Conservation (phyloP, 2,113 vertebrate genomes). For the Cricetomys ansorgei region DNA sequence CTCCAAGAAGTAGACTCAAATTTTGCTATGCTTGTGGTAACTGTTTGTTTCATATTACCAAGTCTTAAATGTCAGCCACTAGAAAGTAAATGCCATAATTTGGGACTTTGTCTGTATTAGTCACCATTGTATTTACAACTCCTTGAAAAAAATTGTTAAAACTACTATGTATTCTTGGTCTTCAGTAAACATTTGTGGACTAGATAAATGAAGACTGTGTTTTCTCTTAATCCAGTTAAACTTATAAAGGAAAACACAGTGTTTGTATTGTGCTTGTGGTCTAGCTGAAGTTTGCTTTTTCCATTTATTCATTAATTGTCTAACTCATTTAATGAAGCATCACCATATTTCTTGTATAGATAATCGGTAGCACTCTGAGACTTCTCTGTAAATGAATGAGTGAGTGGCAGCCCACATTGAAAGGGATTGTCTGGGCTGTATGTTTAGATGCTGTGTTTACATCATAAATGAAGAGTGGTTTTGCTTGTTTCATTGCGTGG, state of each 20-base stretch:
- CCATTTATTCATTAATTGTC: conserved; percentile 53
- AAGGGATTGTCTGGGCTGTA: conserved; percentile 1
- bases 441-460: conserved; percentile 39
- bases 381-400: conserved; percentile 61
- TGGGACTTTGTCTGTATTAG: conserved; percentile 51
- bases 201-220: conserved; percentile 22
- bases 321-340: conserved; percentile 58
- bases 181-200: conserved; percentile 55
- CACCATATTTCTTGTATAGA: conserved; percentile 55
- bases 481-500: conserved; percentile 15
- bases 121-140: conserved; percentile 46
- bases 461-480: background rate
- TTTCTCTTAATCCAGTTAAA: conserved; percentile 36
- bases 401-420: background rate
- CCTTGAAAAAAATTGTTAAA: conserved; percentile 55
- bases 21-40: background rate
- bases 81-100: conserved; percentile 52
- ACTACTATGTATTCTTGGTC: background rate
- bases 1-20: conserved; percentile 1
- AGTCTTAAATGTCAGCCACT: conserved; percentile 50
- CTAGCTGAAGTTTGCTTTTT: conserved; percentile 47
- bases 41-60: conserved; percentile 42
- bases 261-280: conserved; percentile 47
- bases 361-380: conserved; percentile 22
- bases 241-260: conserved; percentile 50